phyloP scores from a whole-genome alignment of 2,888 invertebrate genomes.

The Cistogaster globosa region DNA sequence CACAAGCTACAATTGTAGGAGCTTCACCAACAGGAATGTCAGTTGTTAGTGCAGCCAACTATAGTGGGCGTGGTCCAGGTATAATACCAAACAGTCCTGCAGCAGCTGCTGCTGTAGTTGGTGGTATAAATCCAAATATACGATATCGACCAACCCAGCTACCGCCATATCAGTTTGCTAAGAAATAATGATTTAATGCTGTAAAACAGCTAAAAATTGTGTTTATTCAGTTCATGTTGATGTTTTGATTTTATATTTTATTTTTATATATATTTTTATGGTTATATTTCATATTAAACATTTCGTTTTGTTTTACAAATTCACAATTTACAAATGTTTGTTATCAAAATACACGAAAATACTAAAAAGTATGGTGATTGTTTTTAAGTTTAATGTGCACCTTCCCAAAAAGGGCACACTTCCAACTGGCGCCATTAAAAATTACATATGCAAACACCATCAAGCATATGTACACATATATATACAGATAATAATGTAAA shows the following conservation, averaged over 20 bases:
- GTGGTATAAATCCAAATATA: constrained; percentile 76
- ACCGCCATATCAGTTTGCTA: constrained; percentile 80
- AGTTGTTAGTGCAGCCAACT: constrained; percentile 78
- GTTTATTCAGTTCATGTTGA: constrained; percentile 60
- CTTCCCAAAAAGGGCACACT: not conserved
- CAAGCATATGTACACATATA: not conserved
- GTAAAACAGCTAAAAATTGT: constrained; percentile 52
- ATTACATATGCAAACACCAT: no score
- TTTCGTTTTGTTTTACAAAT: constrained; percentile 52
- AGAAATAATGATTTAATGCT: constrained; percentile 77
- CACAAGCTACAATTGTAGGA: constrained; percentile 78
- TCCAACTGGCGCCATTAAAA: not conserved
- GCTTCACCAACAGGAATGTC: constrained; percentile 79
- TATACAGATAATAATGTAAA: not conserved
- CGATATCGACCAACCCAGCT: constrained; percentile 78
- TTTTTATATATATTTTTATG: constrained; percentile 42
- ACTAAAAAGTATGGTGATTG: constrained; percentile 25
- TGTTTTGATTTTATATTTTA: constrained; percentile 51
- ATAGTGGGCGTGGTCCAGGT: constrained; percentile 79
- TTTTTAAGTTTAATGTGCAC: not conserved
- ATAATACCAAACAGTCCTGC: constrained; percentile 76
- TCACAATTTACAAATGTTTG: constrained; percentile 47
- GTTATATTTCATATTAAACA: constrained; percentile 43
- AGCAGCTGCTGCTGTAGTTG: constrained; percentile 75
- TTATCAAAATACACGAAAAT: constrained; percentile 12